Conservation (phyloP, 2,888 invertebrate species). For the Coenonympha arcania region DNA sequence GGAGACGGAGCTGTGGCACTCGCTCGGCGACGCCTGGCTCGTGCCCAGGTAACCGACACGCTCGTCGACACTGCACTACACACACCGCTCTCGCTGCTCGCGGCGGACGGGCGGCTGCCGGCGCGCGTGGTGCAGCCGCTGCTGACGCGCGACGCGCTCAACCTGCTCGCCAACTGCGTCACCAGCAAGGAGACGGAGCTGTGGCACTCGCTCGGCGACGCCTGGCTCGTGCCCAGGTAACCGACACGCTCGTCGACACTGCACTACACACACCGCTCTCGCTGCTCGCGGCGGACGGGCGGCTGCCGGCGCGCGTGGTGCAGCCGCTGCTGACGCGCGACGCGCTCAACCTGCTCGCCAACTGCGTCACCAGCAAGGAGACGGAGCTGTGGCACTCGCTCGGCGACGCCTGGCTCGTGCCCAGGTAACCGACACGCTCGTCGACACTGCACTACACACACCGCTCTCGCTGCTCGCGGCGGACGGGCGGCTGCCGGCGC, state of each 20-base stretch:
- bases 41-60: constrained; percentile 86
- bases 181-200: constrained; percentile 98
- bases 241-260: no score
- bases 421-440: no score
- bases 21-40: constrained; percentile 96
- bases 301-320: no score
- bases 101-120: constrained; percentile 83
- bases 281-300: no score
- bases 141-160: constrained; percentile 93
- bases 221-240: constrained; percentile 93
- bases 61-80: no score
- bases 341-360: constrained; percentile 94
- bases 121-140: constrained; percentile 92
- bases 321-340: no score
- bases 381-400: constrained; percentile 97
- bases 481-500: no score
- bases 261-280: no score
- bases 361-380: constrained; percentile 98
- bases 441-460: no score
- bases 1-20: constrained; percentile 98
- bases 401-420: no score
- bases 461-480: no score
- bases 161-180: constrained; percentile 95
- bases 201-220: constrained; percentile 97
- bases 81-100: no score